Evolutionary conservation across 1,140 invertebrate species (phyloP), one percentile per base, ranked within the genome.

Genomic region (Polyergus mexicanus): DNA sequence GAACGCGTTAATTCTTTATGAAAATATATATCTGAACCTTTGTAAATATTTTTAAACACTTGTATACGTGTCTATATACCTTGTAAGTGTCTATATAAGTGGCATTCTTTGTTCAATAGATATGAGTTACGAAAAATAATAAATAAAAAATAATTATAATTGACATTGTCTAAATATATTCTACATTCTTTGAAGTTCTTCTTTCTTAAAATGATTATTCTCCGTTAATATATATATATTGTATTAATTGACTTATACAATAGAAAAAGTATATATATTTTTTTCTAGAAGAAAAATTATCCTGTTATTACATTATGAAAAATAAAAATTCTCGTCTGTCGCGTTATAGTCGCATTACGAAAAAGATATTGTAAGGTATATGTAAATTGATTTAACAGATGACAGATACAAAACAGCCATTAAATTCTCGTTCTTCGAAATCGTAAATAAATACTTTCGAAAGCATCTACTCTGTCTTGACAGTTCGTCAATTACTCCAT

Each of bases 31-130:
- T 78, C 62, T 86, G 35, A 41, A n/a, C 35, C 44, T 87, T 81
- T 89, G 85, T 89, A 89, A 85, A 90, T 90, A 90, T 85, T 80
- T 69, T 90, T 87, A 63, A 84, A 84, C 81, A 83, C 88, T 89
- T 89, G 80, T 90, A 75, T 90, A 90, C 75, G 58, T 90, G 80
- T 89, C 88, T 86, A 81, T 89, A 85, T 81, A 89, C 85, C 47
- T 51, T 51, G 47, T 51, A 51, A 77, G 58, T 90, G 80, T 89
- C 88, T 86, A 81, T 89, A 85, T 81, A 89, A 87, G 81, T 89
- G 88, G 76, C 68, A 88, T 89, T 66, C 85, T 89, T 90, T 89
- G 85, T 89, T 90, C 80, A 62, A 80, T 54, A 71, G 11, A 81
- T n/a, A 25, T 66, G 51, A 25, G 35, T 81, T 81, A 58, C 35